Conservation (phyloP, 1,140 invertebrate genomes). For the Brachionus calyciflorus region DNA sequence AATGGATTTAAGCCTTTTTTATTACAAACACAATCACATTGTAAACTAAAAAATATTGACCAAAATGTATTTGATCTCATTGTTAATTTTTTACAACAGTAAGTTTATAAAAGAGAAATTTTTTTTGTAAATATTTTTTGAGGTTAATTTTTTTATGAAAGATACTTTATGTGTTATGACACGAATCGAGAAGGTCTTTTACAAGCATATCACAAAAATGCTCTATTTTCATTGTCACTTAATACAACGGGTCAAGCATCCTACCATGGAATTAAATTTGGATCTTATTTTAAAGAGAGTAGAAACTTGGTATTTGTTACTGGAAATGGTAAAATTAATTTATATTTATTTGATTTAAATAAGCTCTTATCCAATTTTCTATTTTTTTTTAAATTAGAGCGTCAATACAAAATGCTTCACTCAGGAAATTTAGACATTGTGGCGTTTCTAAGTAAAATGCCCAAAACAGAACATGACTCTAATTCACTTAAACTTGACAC, state of each 20-base stretch:
- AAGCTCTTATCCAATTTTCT: neutral
- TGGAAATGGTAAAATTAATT: constrained; percentile 19
- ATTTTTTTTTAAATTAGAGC: neutral
- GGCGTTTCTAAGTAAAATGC: constrained; percentile 29
- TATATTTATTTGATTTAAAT: neutral
- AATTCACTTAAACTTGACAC: constrained; percentile 30
- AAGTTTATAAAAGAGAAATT: neutral
- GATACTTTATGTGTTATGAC: constrained; percentile 38
- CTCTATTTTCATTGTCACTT: constrained; percentile 23
- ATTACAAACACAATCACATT: neutral
- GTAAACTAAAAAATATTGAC: constrained; percentile 9
- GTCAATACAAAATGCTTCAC: constrained; percentile 12
- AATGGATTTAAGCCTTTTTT: neutral
- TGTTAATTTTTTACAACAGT: constrained; percentile 26
- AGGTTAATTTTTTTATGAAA: neutral
- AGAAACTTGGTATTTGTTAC: constrained; percentile 1
- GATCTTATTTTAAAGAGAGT: constrained; percentile 45
- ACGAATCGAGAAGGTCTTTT: constrained; percentile 16
- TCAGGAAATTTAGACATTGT: constrained; percentile 36
- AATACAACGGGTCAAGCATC: constrained; percentile 26
- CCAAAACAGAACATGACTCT: constrained; percentile 29
- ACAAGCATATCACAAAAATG: constrained; percentile 27
- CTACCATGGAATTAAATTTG: neutral
- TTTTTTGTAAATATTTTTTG: neutral
- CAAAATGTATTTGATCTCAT: constrained; percentile 21